Percentiles rank a stretch among this genome's conserved stretches.
These are phyloP conservation scores for Pseudomugil tenellus DNA, from an alignment of 2,797 vertebrate genomes.

Conservation along the genomic window DNA sequence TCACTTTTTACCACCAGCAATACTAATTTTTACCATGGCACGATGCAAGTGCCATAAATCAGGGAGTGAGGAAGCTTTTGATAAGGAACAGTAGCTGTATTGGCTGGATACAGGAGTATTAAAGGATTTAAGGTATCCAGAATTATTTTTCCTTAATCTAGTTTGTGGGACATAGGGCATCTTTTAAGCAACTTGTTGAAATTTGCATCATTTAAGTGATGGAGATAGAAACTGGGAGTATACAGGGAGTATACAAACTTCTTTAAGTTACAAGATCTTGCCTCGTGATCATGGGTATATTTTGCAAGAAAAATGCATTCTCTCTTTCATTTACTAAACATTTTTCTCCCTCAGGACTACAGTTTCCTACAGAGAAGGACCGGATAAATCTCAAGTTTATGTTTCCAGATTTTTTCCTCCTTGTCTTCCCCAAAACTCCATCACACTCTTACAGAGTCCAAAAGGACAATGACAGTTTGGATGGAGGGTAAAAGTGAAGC, in stretches of 20 bases:
- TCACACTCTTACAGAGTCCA: neutral
- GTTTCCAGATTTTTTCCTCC: neutral
- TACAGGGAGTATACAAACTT: conserved; percentile 1
- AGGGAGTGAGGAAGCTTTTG: neutral
- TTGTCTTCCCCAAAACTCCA: neutral
- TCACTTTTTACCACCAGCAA: conserved; percentile 41
- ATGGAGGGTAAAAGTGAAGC: neutral
- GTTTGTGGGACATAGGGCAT: neutral
- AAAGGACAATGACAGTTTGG: neutral
- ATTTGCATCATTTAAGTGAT: conserved; percentile 15
- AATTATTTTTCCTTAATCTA: conserved; percentile 18
- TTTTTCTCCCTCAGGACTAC: conserved; percentile 13
- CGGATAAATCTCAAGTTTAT: conserved; percentile 14
- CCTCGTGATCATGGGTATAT: conserved; percentile 5
- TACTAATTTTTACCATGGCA: conserved; percentile 58
- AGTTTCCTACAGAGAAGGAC: conserved; percentile 2
- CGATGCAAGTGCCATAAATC: conserved; percentile 49
- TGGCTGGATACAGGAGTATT: neutral
- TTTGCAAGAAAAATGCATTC: neutral
- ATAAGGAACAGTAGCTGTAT: neutral
- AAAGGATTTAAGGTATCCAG: conserved; percentile 8
- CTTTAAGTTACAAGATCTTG: conserved; percentile 1
- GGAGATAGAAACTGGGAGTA: neutral
- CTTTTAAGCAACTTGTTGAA: neutral
- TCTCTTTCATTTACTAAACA: neutral